phyloP scores from a whole-genome alignment of 2,113 vertebrate species.

The Sylvia atricapilla region DNA sequence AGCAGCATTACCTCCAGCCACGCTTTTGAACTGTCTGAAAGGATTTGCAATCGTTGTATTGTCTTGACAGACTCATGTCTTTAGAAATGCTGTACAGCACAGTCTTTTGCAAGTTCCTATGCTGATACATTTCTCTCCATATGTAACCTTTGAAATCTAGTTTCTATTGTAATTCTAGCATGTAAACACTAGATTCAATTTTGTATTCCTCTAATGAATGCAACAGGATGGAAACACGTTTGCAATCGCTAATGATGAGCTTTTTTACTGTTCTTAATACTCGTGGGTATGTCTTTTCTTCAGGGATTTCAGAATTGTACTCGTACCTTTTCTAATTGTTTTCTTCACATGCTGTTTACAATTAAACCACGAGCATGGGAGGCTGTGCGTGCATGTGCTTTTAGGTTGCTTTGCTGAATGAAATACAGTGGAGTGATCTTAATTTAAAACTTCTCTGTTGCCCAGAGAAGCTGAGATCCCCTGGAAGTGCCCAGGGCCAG shows the following conservation, averaged over 20 bases:
- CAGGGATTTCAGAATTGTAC: conserved; percentile 50
- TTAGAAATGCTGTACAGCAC: conserved; percentile 34
- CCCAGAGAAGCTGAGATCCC: neutral
- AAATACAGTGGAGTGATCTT: neutral
- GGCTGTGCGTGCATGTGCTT: conserved; percentile 33
- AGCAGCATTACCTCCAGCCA: conserved; percentile 34
- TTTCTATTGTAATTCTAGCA: conserved; percentile 48
- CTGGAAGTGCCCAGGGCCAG: neutral
- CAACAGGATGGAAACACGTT: conserved; percentile 46
- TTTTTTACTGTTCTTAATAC: conserved; percentile 61
- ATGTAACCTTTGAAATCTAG: conserved; percentile 20
- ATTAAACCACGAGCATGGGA: conserved; percentile 18
- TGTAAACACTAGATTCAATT: conserved; percentile 42
- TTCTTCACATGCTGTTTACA: conserved; percentile 43
- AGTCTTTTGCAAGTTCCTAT: conserved; percentile 24
- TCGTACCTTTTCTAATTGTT: conserved; percentile 45
- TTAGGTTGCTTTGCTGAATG: conserved; percentile 21
- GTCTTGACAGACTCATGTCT: conserved; percentile 12
- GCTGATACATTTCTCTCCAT: conserved; percentile 13
- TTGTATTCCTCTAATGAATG: conserved; percentile 57
- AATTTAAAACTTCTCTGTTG: neutral
- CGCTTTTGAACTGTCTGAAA: neutral
- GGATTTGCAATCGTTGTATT: neutral
- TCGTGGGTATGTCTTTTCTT: conserved; percentile 60
- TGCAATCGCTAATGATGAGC: conserved; percentile 53